These are phyloP conservation scores for Erebia aethiops DNA, from an alignment of 2,888 invertebrate genomes.

Conservation along the genomic window DNA sequence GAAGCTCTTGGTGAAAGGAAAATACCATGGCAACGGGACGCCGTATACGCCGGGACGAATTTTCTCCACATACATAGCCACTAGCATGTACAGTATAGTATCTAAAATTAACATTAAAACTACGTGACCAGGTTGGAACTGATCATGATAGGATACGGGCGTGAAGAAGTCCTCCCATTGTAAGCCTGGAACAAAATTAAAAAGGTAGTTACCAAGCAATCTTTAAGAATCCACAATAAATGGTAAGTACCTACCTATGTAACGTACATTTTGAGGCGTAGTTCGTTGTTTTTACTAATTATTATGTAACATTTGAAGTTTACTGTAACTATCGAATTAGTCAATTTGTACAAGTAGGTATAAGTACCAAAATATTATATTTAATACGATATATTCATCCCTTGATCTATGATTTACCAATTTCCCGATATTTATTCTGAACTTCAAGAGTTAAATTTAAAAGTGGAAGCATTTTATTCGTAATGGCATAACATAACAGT, in stretches of 20 bases:
- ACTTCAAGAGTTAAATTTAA: background rate
- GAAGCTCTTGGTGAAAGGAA: constrained; percentile 86
- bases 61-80: constrained; percentile 94
- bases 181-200: constrained; percentile 67
- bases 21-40: constrained; percentile 92
- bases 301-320: too few species aligned
- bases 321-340: too few species aligned
- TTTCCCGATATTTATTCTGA: background rate
- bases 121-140: constrained; percentile 86
- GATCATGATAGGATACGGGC: constrained; percentile 88
- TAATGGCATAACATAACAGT: background rate
- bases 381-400: too few species aligned
- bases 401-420: too few species aligned
- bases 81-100: constrained; percentile 86
- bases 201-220: background rate
- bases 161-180: constrained; percentile 86
- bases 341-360: too few species aligned
- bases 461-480: background rate
- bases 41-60: constrained; percentile 94
- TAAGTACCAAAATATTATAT: too few species aligned
- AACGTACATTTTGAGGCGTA: background rate
- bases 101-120: constrained; percentile 89
- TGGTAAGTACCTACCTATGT: too few species aligned
- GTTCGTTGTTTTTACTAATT: background rate
- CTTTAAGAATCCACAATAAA: too few species aligned